Percentiles rank a stretch among this genome's conserved stretches.
Evolutionary conservation across 2,113 vertebrate genomes (phyloP).

Genomic region (Campylomormyrus tamandua): DNA sequence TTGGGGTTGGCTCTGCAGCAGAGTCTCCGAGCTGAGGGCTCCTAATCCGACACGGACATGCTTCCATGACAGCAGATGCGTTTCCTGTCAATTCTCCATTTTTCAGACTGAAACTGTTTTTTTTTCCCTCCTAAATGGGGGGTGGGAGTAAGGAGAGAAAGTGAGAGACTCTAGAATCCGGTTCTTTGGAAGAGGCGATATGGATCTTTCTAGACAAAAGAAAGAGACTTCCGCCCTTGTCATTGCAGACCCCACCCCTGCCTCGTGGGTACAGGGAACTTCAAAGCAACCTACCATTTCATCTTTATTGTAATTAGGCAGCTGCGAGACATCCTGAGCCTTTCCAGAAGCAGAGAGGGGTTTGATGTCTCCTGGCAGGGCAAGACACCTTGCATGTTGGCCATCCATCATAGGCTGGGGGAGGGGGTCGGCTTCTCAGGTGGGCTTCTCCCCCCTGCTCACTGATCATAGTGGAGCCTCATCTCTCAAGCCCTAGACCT

Average conservation of each 20-base stretch:
- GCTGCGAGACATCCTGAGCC: slow-evolving; percentile 4
- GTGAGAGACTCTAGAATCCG: background rate
- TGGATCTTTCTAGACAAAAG: background rate
- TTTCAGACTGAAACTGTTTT: background rate
- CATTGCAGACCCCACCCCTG: background rate
- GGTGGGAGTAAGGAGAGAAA: background rate
- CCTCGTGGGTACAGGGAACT: background rate
- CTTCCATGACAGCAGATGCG: background rate
- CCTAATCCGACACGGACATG: background rate
- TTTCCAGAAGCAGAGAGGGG: slow-evolving; percentile 9
- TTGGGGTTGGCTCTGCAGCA: background rate
- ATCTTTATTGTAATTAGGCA: slow-evolving; percentile 19
- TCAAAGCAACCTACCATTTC: slow-evolving; percentile 14
- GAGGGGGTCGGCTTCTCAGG: background rate
- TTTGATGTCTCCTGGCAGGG: slow-evolving; percentile 11
- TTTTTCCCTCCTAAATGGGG: background rate
- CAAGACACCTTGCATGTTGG: background rate
- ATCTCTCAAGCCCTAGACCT: background rate
- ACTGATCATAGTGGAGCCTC: background rate
- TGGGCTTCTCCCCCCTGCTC: background rate
- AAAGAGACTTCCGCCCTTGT: background rate
- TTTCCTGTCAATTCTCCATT: background rate
- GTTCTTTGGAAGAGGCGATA: background rate
- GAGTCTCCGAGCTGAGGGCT: background rate
- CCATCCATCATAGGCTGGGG: background rate